A percentile compares a stretch with the other conserved stretches of the same genome.
These are phyloP conservation scores for Lophotriccus pileatus DNA, from an alignment of 2,797 vertebrate species.

Conservation along the genomic window DNA sequence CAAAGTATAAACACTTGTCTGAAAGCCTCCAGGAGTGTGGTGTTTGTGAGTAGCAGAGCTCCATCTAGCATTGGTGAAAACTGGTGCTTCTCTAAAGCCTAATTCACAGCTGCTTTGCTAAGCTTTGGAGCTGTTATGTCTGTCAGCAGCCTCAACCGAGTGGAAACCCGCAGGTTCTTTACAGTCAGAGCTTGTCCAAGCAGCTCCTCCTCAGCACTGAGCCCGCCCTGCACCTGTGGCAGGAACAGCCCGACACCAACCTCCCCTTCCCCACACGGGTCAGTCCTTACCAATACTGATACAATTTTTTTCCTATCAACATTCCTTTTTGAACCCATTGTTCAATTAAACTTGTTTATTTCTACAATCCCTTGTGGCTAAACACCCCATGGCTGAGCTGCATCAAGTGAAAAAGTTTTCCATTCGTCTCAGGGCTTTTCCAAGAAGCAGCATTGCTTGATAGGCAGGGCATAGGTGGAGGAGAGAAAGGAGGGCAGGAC, in stretches of 20 bases:
- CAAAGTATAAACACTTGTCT: background rate
- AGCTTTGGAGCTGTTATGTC: background rate
- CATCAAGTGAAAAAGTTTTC: background rate
- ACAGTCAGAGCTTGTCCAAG: background rate
- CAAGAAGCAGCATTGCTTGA: background rate
- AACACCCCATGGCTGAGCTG: background rate
- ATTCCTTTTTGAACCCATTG: background rate
- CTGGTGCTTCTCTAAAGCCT: background rate
- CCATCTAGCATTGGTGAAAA: constrained; percentile 44
- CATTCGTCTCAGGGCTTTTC: background rate
- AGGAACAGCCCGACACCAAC: background rate
- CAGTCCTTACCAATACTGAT: background rate
- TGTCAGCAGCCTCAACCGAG: background rate
- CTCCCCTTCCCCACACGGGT: background rate
- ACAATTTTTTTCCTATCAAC: too few relatives aligned
- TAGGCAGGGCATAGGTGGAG: background rate
- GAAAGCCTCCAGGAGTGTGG: background rate
- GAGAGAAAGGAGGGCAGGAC: background rate
- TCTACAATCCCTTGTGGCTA: background rate
- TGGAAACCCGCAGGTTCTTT: background rate
- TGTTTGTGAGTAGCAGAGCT: constrained; percentile 45
- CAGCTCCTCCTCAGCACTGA: background rate
- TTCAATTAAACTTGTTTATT: background rate
- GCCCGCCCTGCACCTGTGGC: background rate
- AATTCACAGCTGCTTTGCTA: background rate